A percentile compares a stretch with the other conserved stretches of the same genome.
These are phyloP conservation scores for Gymnodraco acuticeps DNA, from an alignment of 2,797 vertebrate genomes.

Conservation along the genomic window DNA sequence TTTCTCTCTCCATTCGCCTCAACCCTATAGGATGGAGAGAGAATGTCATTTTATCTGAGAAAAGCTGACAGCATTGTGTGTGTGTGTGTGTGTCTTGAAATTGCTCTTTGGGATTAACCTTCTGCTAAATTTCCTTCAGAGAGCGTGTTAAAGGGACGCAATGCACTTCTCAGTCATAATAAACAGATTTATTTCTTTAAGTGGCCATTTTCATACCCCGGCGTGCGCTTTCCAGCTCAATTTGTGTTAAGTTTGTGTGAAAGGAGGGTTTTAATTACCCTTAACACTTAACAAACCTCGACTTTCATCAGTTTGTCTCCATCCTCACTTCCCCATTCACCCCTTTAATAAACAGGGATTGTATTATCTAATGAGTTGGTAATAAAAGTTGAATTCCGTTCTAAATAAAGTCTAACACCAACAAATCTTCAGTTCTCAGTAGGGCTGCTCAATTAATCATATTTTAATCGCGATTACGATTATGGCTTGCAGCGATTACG, in stretches of 20 bases:
- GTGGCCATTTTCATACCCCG: slow-evolving; percentile 44
- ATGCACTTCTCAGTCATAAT: slow-evolving; percentile 14
- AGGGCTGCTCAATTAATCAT: no score
- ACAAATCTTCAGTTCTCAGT: not conserved
- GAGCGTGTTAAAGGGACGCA: slow-evolving; percentile 20
- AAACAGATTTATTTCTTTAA: slow-evolving; percentile 22
- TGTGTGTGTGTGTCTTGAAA: slow-evolving; percentile 1
- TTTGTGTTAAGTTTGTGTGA: slow-evolving; percentile 22
- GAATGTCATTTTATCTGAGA: slow-evolving; percentile 51
- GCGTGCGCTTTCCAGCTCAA: slow-evolving; percentile 32
- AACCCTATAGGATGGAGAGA: slow-evolving; percentile 35
- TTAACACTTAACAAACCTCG: slow-evolving; percentile 1
- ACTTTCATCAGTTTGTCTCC: slow-evolving; percentile 13
- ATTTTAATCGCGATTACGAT: no score
- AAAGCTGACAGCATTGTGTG: slow-evolving; percentile 40
- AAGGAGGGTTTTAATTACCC: slow-evolving; percentile 16
- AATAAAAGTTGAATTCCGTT: slow-evolving; percentile 11
- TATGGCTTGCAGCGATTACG: no score
- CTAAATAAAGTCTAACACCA: not conserved
- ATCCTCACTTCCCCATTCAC: not conserved
- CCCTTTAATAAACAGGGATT: not conserved
- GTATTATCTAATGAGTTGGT: not conserved
- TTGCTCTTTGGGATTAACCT: slow-evolving; percentile 53
- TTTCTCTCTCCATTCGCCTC: slow-evolving; percentile 17
- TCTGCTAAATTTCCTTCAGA: slow-evolving; percentile 38